Conservation (phyloP, 1,140 invertebrate genomes). For the Drosophila nigrodunni region DNA sequence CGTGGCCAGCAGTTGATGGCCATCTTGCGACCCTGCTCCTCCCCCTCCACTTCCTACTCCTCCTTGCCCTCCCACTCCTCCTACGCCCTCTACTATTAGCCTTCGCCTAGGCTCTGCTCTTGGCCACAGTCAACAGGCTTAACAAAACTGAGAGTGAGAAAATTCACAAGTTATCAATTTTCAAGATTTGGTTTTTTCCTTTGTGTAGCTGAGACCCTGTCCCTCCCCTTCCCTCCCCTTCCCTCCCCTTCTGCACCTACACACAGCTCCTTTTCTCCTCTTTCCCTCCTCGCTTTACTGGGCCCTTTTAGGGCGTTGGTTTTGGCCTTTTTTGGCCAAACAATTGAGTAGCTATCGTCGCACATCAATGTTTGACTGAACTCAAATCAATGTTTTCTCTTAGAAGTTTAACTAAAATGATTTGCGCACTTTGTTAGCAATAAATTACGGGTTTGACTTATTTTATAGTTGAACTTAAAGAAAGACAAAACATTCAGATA, state of each 20-base stretch:
- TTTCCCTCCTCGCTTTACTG: neutral
- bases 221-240: neutral
- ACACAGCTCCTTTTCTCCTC: neutral
- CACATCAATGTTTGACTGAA: no score
- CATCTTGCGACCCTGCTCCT: slow-evolving; percentile 42
- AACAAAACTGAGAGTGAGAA: slow-evolving; percentile 64
- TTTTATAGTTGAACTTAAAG: no score
- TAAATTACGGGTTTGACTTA: no score
- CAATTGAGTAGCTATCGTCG: neutral
- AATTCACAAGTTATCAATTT: slow-evolving; percentile 73
- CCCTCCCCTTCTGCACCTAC: neutral
- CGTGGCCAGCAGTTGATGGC: slow-evolving; percentile 54
- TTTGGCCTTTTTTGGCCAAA: slow-evolving; percentile 12
- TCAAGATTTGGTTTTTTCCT: slow-evolving; percentile 52
- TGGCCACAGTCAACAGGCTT: slow-evolving; percentile 14
- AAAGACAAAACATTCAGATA: no score
- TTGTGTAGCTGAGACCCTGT: neutral
- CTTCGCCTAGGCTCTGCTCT: slow-evolving; percentile 1
- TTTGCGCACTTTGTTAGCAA: no score
- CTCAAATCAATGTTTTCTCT: no score
- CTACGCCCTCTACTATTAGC: slow-evolving; percentile 31
- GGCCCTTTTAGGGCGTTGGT: neutral
- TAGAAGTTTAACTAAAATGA: no score
- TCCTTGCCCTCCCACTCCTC: neutral
- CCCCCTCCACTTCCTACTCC: neutral